These are phyloP conservation scores for Acrobasis consociella DNA, from an alignment of 2,888 invertebrate genomes.

Conservation along the genomic window DNA sequence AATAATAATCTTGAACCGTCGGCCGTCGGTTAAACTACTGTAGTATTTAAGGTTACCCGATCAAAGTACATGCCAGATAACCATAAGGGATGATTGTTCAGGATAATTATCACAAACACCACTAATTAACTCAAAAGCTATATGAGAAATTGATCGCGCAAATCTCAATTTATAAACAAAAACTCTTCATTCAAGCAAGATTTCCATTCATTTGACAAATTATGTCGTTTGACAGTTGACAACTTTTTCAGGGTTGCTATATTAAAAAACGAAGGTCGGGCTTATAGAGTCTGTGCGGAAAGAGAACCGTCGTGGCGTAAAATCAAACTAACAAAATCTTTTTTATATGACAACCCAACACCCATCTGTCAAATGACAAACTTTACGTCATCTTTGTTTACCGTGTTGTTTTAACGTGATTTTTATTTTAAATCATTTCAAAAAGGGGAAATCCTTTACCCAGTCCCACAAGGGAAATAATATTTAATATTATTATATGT, in stretches of 20 bases:
- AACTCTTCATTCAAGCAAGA: slow-evolving; percentile 26
- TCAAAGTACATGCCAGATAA: neutral
- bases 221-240: slow-evolving; percentile 11
- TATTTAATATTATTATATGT: no score
- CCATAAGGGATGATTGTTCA: neutral
- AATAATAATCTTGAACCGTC: slow-evolving; percentile 45
- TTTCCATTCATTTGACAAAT: slow-evolving; percentile 25
- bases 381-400: no score
- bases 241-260: neutral
- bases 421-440: no score
- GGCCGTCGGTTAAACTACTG: slow-evolving; percentile 68
- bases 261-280: no score
- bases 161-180: slow-evolving; percentile 30
- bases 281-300: no score
- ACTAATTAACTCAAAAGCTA: slow-evolving; percentile 1
- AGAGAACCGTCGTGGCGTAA: no score
- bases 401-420: no score
- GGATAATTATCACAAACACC: slow-evolving; percentile 4
- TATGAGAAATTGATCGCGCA: neutral
- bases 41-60: slow-evolving; percentile 61
- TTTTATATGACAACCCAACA: no score
- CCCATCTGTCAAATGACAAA: no score
- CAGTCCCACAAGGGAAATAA: no score
- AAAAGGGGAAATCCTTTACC: no score
- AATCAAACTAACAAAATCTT: no score